A percentile compares a stretch with the other conserved stretches of the same genome.
Conservation (phyloP, 1,140 invertebrate species). For the Atta cephalotes region DNA sequence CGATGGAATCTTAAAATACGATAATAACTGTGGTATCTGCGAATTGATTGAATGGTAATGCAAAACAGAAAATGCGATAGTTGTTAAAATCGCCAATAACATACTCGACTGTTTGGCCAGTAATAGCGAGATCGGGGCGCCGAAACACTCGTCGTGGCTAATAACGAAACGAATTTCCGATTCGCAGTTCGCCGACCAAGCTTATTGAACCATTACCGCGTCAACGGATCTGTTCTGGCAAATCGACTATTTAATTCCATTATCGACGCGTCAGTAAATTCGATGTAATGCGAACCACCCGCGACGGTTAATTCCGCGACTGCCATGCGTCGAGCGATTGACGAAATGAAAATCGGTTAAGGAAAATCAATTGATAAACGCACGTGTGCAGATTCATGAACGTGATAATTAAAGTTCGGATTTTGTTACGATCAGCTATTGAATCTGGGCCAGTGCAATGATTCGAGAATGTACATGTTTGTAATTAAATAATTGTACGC, state of each 20-base stretch:
- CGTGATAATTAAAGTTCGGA: constrained; percentile 48
- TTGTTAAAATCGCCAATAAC: constrained; percentile 35
- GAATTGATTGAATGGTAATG: not conserved
- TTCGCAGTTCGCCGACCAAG: constrained; percentile 38
- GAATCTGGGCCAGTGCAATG: constrained; percentile 21
- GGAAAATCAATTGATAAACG: constrained; percentile 42
- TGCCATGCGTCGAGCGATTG: constrained; percentile 31
- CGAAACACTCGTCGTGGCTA: constrained; percentile 30
- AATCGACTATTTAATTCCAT: constrained; percentile 63
- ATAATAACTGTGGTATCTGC: not conserved
- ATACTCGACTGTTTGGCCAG: not conserved
- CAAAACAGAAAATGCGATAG: not conserved
- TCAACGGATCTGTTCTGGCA: constrained; percentile 46
- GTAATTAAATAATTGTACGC: constrained; percentile 12
- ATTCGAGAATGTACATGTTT: not conserved
- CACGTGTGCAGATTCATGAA: constrained; percentile 16
- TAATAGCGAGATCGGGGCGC: not conserved
- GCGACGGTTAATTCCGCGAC: constrained; percentile 44
- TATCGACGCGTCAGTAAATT: constrained; percentile 61
- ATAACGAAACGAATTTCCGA: constrained; percentile 56
- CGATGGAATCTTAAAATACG: constrained; percentile 6
- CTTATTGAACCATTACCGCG: constrained; percentile 57
- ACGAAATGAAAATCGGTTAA: constrained; percentile 58
- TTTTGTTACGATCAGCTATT: constrained; percentile 34
- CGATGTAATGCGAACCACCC: constrained; percentile 40